Evolutionary conservation across 2,797 vertebrate genomes (phyloP).

Genomic region (Lithobates sylvaticus): DNA sequence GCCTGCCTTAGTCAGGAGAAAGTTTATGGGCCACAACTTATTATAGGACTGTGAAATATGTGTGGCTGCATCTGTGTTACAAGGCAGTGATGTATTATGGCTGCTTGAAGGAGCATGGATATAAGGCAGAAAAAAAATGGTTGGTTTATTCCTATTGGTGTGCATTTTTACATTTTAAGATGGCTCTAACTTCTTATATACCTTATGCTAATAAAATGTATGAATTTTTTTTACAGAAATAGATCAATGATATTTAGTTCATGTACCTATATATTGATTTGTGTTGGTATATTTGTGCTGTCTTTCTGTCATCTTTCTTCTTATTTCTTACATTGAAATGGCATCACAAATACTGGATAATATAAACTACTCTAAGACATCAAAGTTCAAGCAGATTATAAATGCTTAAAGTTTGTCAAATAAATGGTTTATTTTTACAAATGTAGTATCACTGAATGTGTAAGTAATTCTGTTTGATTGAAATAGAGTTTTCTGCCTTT

Average conservation of each 20-base stretch:
- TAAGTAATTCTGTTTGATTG: conserved; percentile 71
- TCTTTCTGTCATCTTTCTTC: neutral
- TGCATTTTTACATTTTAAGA: too few species aligned
- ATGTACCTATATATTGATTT: neutral
- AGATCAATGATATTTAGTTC: neutral
- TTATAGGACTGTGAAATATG: too few species aligned
- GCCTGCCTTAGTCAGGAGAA: too few species aligned
- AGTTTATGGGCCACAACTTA: too few species aligned
- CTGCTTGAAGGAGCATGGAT: too few species aligned
- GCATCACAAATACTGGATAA: neutral
- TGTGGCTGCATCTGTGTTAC: too few species aligned
- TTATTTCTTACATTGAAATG: neutral
- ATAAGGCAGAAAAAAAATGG: too few species aligned
- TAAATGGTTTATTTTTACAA: conserved; percentile 78
- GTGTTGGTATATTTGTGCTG: neutral
- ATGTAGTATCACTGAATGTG: conserved; percentile 78
- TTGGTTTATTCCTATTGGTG: too few species aligned
- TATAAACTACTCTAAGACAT: neutral
- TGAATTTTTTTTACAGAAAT: neutral
- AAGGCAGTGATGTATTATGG: too few species aligned
- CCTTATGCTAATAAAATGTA: too few species aligned
- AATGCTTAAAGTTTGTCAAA: conserved; percentile 65
- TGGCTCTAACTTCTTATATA: too few species aligned
- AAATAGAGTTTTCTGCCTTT: conserved; percentile 78
- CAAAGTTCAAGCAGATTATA: conserved; percentile 39